A percentile compares a stretch with the other conserved stretches of the same genome.
phyloP scores from a whole-genome alignment of 2,888 invertebrate genomes.

The Synergus itoensis region DNA sequence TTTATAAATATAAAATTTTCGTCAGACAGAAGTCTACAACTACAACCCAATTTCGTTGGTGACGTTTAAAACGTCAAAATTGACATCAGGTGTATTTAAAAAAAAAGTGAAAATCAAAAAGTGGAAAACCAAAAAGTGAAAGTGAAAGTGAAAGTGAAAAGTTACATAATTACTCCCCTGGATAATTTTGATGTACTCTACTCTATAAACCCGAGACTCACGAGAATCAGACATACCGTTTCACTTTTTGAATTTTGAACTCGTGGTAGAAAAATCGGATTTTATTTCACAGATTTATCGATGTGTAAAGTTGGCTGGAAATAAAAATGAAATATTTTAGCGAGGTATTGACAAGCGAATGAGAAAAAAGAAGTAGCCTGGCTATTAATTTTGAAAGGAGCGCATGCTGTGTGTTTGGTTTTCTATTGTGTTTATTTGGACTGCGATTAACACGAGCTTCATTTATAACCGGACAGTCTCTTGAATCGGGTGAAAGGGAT shows the following conservation, averaged over 20 bases:
- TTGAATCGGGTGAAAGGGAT: slow-evolving; percentile 74
- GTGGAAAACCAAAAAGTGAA: too few species aligned
- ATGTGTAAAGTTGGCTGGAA: not conserved
- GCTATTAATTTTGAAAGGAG: slow-evolving; percentile 35
- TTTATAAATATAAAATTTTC: too few species aligned
- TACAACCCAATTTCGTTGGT: too few species aligned
- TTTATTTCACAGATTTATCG: not conserved
- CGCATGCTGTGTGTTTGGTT: slow-evolving; percentile 41
- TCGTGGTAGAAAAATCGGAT: not conserved
- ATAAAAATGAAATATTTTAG: slow-evolving; percentile 11
- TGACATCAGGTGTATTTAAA: too few species aligned
- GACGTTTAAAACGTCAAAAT: too few species aligned
- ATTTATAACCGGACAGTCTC: slow-evolving; percentile 63
- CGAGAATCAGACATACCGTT: not conserved
- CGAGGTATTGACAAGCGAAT: slow-evolving; percentile 10
- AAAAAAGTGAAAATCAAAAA: too few species aligned
- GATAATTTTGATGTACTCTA: not conserved
- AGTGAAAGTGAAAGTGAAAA: too few species aligned
- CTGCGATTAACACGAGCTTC: slow-evolving; percentile 39
- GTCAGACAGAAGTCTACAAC: too few species aligned
- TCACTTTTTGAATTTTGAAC: not conserved
- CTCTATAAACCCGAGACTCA: not conserved
- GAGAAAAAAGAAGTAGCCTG: slow-evolving; percentile 20
- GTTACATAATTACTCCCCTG: too few species aligned
- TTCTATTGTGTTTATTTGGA: slow-evolving; percentile 39